A percentile compares a stretch with the other conserved stretches of the same genome.
These are phyloP conservation scores for Caerostris extrusa DNA, from an alignment of 1,140 invertebrate genomes.

Conservation along the genomic window DNA sequence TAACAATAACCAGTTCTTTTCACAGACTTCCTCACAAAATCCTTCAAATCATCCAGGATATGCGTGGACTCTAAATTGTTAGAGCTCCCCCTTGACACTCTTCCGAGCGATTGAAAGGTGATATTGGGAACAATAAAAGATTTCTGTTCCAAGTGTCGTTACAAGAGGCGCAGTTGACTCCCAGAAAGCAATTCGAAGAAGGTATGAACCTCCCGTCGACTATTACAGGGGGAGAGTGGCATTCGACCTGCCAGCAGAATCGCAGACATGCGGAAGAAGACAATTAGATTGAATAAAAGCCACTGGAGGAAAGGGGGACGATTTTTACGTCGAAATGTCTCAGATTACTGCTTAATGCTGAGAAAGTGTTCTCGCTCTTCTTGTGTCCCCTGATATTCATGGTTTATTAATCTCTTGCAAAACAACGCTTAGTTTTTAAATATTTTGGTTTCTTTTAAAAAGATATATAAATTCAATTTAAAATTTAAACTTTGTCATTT, in stretches of 20 bases:
- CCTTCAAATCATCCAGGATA: too few species aligned
- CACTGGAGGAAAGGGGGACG: neutral
- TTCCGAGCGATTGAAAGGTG: neutral
- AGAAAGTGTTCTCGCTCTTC: too few species aligned
- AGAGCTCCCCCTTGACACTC: neutral
- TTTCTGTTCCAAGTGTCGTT: neutral
- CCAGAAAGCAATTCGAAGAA: neutral
- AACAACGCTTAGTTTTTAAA: too few species aligned
- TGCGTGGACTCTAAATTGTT: neutral
- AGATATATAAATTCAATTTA: too few species aligned
- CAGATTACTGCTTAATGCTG: neutral
- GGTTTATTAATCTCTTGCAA: neutral
- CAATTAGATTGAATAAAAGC: slow-evolving; percentile 16
- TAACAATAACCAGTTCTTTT: too few species aligned
- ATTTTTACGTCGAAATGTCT: neutral
- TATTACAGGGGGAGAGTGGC: neutral
- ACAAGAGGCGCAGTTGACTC: neutral
- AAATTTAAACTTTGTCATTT: too few species aligned
- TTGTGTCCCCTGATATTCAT: neutral
- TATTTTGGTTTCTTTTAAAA: too few species aligned
- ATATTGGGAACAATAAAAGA: neutral
- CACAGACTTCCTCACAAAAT: too few species aligned
- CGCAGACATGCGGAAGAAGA: neutral
- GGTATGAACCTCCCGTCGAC: neutral
- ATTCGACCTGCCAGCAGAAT: neutral